Evolutionary conservation across 2,113 vertebrate genomes (phyloP), one percentile per base, ranked within the genome.

Genomic region (Trochalopteron elliotii): DNA sequence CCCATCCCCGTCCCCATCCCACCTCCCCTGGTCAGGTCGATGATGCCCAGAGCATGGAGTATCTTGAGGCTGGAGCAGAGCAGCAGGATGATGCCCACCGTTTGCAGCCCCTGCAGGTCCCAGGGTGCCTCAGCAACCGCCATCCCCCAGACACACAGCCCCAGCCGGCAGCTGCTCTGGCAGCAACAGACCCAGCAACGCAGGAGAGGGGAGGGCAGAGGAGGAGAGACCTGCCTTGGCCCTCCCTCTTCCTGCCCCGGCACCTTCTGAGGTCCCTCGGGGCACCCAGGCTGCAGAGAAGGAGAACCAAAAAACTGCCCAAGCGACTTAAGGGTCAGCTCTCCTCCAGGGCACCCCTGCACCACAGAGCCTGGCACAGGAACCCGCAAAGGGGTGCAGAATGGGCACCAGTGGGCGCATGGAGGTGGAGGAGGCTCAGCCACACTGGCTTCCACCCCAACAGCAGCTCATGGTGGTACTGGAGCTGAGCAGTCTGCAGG

Each of bases 31-130:
- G 71, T 4, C 45, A 95, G 80, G 81, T 87, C 30, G 50, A 94
- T 95, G 90, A 95, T 89, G 76, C 92, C 90, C 80, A 93, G 50
- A 35, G 59, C 76, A 52, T 89, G 92, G 20, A 96, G 87, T 27
- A 94, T 91, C 87, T 94, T 94, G 90, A 93, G 80, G 80, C 80
- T 87, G 87, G 92, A 93, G 87, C 68, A 93, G 76, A 96, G 76
- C 92, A 96, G 87, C 81, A 93, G 87, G 77, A 94, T 94, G 87
- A 95, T 77, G 84, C 84, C 94, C 87, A 95, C 90, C 2, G n/a
- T 91, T 87, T 91, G 87, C 72, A 95, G 81, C 31, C 84, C 87
- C 64, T 94, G 90, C 8, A 33, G 81, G 47, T 94, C 92, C 92
- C 94, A 95, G 40, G 31, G 55, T 0, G 11, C 68, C 45, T 80